A percentile compares a stretch with the other conserved stretches of the same genome.
phyloP scores from a whole-genome alignment of 2,888 invertebrate genomes.

The Tetanocera ferruginea region DNA sequence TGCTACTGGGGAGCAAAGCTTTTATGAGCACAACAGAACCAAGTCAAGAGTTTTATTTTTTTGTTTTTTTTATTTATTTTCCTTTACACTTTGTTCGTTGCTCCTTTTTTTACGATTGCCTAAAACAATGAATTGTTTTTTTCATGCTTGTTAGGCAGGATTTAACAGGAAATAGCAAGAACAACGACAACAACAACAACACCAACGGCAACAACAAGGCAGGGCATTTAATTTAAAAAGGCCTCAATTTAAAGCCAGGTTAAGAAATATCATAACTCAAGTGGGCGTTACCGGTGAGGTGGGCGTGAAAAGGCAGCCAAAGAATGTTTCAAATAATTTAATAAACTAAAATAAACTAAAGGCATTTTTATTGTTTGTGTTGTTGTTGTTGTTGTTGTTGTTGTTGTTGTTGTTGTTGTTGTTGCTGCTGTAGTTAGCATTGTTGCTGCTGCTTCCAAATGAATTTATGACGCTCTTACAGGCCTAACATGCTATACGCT shows the following conservation, averaged over 20 bases:
- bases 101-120: neutral
- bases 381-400: constrained; percentile 10
- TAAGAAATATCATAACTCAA: constrained; percentile 28
- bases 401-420: neutral
- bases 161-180: neutral
- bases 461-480: constrained; percentile 1
- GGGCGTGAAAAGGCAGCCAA: neutral
- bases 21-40: neutral
- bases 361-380: neutral
- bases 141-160: neutral
- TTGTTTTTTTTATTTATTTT: neutral
- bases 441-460: constrained; percentile 1
- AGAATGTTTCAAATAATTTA: constrained; percentile 24
- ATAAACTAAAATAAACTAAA: constrained; percentile 30
- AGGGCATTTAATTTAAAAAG: constrained; percentile 23
- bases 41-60: neutral
- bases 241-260: constrained; percentile 27
- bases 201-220: neutral
- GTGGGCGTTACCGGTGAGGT: neutral
- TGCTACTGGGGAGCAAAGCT: neutral
- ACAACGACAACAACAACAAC: neutral
- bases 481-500: neutral
- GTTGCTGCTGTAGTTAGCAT: neutral
- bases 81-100: neutral
- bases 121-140: neutral